Percentiles rank a stretch among this genome's conserved stretches.
Evolutionary conservation across 2,797 vertebrate species (phyloP).

Genomic region (Bradypodion ventrale): DNA sequence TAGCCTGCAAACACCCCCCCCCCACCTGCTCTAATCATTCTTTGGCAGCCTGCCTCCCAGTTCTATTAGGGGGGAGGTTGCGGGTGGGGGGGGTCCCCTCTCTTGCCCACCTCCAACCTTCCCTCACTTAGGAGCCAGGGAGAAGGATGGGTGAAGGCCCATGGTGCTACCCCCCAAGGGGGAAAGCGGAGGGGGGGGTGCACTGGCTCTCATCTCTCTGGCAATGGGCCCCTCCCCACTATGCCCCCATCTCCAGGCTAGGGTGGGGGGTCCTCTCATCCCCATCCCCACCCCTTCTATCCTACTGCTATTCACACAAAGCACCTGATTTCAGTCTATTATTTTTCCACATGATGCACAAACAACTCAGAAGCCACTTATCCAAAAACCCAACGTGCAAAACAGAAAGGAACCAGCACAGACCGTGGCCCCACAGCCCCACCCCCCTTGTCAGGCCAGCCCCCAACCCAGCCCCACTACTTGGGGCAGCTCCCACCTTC

Average conservation of each 20-base stretch:
- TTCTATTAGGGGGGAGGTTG: no score
- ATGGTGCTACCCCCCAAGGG: neutral
- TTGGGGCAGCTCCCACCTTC: constrained; percentile 15
- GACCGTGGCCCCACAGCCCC: constrained; percentile 45
- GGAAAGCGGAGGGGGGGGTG: neutral
- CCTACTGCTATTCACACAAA: constrained; percentile 73
- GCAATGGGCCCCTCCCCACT: neutral
- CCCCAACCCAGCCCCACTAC: neutral
- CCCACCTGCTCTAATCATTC: no score
- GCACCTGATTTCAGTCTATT: constrained; percentile 53
- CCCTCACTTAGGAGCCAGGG: neutral
- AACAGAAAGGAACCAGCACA: constrained; percentile 65
- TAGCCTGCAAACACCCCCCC: no score
- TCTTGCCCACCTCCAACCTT: neutral
- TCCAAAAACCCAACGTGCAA: constrained; percentile 75
- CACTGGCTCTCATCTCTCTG: neutral
- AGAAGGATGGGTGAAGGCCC: neutral
- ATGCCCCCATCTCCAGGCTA: neutral
- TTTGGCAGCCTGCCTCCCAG: neutral
- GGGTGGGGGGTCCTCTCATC: no score
- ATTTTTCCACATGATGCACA: constrained; percentile 66
- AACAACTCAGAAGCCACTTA: constrained; percentile 73
- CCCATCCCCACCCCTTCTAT: constrained; percentile 53
- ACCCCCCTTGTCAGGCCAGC: constrained; percentile 32
- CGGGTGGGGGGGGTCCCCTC: neutral